Conservation (phyloP, 2,797 vertebrate genomes). For the Dipus sagitta region DNA sequence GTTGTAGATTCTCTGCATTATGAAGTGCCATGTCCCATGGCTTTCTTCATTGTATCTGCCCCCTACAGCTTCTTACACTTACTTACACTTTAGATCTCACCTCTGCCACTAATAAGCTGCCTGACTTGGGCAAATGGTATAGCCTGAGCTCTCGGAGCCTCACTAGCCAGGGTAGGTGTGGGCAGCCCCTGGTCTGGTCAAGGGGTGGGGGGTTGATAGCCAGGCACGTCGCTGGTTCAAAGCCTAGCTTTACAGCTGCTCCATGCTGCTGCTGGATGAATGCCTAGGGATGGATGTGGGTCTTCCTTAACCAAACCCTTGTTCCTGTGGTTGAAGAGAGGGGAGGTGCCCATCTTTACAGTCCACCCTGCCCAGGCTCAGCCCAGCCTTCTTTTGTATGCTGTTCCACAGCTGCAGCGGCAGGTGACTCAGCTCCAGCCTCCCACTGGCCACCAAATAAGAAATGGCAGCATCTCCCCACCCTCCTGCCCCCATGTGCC, state of each 20-base stretch:
- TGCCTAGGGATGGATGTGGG: not conserved
- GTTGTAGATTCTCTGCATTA: too few relatives aligned
- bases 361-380: not conserved
- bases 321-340: not conserved
- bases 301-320: constrained; percentile 62
- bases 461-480: not conserved
- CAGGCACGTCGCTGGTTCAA: not conserved
- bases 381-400: not conserved
- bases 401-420: not conserved
- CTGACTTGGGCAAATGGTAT: not conserved
- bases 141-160: not conserved
- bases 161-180: not conserved
- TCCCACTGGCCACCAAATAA: not conserved
- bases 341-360: not conserved
- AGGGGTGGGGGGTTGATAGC: not conserved
- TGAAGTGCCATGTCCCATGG: fast-evolving
- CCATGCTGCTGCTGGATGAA: not conserved
- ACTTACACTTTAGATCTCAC: not conserved
- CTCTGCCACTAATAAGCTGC: not conserved
- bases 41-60: not conserved
- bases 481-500: too few relatives aligned
- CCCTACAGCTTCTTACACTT: not conserved
- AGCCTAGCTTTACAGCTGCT: not conserved
- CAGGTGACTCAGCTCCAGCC: not conserved
- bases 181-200: not conserved